Base-by-base conservation (phyloP, 2,797 vertebrate genomes). In the Crenuchus spilurus region DNA sequence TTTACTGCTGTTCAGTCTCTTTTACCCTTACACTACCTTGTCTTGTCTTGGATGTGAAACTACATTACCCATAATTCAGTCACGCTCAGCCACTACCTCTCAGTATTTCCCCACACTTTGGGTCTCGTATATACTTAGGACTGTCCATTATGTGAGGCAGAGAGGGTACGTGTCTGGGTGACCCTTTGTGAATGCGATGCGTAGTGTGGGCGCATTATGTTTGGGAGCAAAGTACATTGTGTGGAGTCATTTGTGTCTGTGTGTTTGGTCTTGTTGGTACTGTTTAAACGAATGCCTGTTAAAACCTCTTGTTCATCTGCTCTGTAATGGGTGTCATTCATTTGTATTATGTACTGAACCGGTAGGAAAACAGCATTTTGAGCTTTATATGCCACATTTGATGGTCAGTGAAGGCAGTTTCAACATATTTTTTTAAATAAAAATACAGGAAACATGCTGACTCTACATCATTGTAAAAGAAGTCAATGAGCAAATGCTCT, bases 61-160 rank as follows among this genome's bases (percentile, higher is more conserved):
- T 6, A 37, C 52, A 58, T 64, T 58, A 70, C 69, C 67, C 64
- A 64, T 20, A 49, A 42, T 46, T 64, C 22, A 35, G 54, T 26
- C 18, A 9, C 9, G 52, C 64, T 41, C 33, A 63, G 52, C 35
- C 60, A 37, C 52, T 78, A 80, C 74, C 69, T 78, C 61, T 77
- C 78, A 81, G 76, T 74, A 70, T 82, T 80, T 60, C 62, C 76
- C 41, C 37, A 26, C 20, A 26, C 20, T 6, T 14, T 62, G 39
- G 58, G 37, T 62, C 31, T 60, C 57, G 22, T 28, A 31, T n/a
- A 28, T 8, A 1, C 51, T 46, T 46, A 37, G n/a, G n/a, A n/a
- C n/a, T n/a, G n/a, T n/a, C n/a, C n/a, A n/a, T n/a, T n/a, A n/a
- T n/a, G n/a, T n/a, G n/a, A n/a, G 16, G 22, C 22, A n/a, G 39